phyloP scores from a whole-genome alignment of 2,888 invertebrate species.

The Uloborus plumipes region DNA sequence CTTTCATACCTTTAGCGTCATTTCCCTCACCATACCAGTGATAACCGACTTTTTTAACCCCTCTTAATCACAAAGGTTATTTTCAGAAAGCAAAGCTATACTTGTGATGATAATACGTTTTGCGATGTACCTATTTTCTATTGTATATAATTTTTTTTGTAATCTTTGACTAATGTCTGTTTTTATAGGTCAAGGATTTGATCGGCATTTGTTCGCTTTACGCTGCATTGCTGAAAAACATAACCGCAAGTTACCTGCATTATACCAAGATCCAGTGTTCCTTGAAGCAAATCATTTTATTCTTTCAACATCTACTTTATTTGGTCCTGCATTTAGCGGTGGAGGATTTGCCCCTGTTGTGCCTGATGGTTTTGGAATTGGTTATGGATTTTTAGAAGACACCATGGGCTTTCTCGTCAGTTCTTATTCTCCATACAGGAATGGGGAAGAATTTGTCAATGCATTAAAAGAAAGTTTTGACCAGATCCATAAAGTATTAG shows the following conservation, averaged over 20 bases:
- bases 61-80: no score
- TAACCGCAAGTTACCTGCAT: constrained; percentile 75
- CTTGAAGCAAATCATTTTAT: constrained; percentile 86
- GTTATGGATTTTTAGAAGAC: constrained; percentile 87
- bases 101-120: no score
- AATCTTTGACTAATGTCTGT: not conserved
- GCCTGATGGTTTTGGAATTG: constrained; percentile 91
- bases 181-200: constrained; percentile 88
- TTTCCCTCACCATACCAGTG: no score
- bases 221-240: constrained; percentile 78
- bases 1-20: no score
- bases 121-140: no score
- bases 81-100: no score
- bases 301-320: constrained; percentile 93
- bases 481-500: constrained; percentile 75
- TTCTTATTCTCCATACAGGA: constrained; percentile 80
- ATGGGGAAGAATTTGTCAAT: constrained; percentile 81
- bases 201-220: constrained; percentile 92
- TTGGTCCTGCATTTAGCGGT: constrained; percentile 85
- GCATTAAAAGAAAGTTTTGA: constrained; percentile 81
- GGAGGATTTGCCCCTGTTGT: constrained; percentile 97
- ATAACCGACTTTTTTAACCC: no score
- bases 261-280: constrained; percentile 85
- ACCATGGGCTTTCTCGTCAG: constrained; percentile 87
- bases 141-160: no score